Conservation (phyloP, 2,888 invertebrate genomes). For the Odontomyia ornata region DNA sequence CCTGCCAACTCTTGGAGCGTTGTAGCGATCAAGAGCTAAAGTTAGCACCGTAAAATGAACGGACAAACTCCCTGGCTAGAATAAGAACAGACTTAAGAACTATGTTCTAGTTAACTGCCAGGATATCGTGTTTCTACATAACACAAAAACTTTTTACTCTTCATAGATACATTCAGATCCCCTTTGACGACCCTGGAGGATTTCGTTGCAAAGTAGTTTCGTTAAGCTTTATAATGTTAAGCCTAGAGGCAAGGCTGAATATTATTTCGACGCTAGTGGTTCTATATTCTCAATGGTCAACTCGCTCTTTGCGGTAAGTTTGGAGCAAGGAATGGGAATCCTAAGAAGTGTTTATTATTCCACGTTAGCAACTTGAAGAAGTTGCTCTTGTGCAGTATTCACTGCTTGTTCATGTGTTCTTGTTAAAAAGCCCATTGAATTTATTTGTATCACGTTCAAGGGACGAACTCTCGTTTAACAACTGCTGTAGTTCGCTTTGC, state of each 20-base stretch:
- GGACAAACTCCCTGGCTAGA: neutral
- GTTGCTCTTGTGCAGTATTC: slow-evolving; percentile 11
- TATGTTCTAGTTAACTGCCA: slow-evolving; percentile 10
- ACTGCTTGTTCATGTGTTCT: neutral
- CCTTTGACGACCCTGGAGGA: slow-evolving; percentile 22
- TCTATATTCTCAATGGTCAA: slow-evolving; percentile 2
- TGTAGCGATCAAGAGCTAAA: neutral
- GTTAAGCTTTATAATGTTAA: slow-evolving; percentile 37
- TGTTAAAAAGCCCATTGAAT: slow-evolving; percentile 32
- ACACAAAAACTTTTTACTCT: neutral
- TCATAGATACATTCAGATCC: neutral
- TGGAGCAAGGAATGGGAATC: neutral
- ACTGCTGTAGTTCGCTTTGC: neutral
- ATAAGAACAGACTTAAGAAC: slow-evolving; percentile 7
- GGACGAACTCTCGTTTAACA: neutral
- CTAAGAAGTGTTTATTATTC: slow-evolving; percentile 36
- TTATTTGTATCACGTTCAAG: slow-evolving; percentile 32
- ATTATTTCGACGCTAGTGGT: neutral
- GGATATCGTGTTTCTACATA: neutral
- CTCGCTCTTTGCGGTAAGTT: neutral
- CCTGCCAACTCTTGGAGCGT: neutral
- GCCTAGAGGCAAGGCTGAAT: neutral
- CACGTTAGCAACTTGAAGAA: slow-evolving; percentile 24
- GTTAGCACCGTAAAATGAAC: neutral
- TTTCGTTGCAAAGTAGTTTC: slow-evolving; percentile 35